These are phyloP conservation scores for Lobophora halterata DNA, from an alignment of 2,888 invertebrate genomes.

Conservation along the genomic window DNA sequence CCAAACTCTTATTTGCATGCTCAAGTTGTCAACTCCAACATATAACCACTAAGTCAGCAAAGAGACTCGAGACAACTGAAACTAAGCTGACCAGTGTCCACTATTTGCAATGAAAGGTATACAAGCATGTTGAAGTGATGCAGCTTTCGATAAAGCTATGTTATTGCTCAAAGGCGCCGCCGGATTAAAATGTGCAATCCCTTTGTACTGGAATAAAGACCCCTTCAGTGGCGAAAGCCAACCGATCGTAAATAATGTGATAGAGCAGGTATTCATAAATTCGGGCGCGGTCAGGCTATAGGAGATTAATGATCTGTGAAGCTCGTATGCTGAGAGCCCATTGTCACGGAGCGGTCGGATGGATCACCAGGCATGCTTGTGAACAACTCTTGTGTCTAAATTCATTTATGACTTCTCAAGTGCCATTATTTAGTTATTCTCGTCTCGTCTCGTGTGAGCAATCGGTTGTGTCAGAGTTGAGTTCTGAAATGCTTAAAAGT, in stretches of 20 bases:
- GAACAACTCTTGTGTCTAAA: conserved; percentile 2
- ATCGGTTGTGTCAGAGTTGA: too few relatives aligned
- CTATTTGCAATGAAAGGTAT: too few relatives aligned
- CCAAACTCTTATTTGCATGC: too few relatives aligned
- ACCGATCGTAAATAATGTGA: conserved; percentile 25
- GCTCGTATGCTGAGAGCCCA: conserved; percentile 12
- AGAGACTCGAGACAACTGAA: too few relatives aligned
- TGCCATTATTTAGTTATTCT: too few relatives aligned
- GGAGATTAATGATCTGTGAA: conserved; percentile 25
- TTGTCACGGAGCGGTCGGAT: conserved; percentile 7
- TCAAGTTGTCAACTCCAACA: too few relatives aligned
- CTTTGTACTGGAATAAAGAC: conserved; percentile 27
- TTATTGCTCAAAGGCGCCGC: conserved; percentile 9
- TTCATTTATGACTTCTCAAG: neutral
- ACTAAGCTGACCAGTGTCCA: too few relatives aligned
- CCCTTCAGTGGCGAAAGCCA: conserved; percentile 25
- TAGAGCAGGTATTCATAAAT: conserved; percentile 28
- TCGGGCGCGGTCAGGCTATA: conserved; percentile 20
- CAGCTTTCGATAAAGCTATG: neutral
- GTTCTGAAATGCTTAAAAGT: too few relatives aligned
- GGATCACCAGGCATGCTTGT: conserved; percentile 9
- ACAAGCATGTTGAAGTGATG: too few relatives aligned
- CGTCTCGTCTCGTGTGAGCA: too few relatives aligned
- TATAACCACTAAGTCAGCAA: too few relatives aligned
- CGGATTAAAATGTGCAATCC: conserved; percentile 23